phyloP scores from a whole-genome alignment of 2,888 invertebrate genomes.

The Phyto melanocephala region DNA sequence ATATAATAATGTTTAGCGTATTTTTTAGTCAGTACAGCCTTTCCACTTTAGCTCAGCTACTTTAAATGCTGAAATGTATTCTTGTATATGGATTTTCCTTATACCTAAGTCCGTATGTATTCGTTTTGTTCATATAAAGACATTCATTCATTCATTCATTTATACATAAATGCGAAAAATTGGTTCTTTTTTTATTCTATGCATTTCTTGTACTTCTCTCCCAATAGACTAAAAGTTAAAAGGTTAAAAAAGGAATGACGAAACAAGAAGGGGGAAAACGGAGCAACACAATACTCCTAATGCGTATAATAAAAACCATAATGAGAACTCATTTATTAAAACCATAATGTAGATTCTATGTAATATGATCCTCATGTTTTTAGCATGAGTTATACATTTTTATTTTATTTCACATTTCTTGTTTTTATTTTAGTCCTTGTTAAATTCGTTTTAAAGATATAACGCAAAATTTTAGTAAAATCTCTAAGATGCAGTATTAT shows the following conservation, averaged over 20 bases:
- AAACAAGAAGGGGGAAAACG: not conserved
- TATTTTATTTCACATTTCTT: constrained; percentile 25
- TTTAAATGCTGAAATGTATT: not conserved
- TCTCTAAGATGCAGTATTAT: not conserved
- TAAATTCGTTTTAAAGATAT: constrained; percentile 5
- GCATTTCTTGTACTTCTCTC: constrained; percentile 1
- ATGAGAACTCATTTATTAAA: constrained; percentile 59
- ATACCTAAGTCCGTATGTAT: not conserved
- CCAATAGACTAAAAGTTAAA: constrained; percentile 38
- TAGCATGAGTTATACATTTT: constrained; percentile 29
- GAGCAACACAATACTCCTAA: constrained; percentile 56
- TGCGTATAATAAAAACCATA: constrained; percentile 61
- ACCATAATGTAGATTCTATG: constrained; percentile 62
- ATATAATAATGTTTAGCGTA: not conserved
- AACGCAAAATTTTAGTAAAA: not conserved
- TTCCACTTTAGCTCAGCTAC: not conserved
- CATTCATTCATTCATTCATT: constrained; percentile 37
- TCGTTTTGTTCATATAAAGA: constrained; percentile 9
- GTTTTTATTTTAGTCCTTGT: not conserved
- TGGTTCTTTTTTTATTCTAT: constrained; percentile 27
- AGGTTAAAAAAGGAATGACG: constrained; percentile 43
- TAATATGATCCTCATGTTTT: constrained; percentile 60
- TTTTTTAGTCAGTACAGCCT: not conserved
- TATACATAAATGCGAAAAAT: constrained; percentile 49
- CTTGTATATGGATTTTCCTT: constrained; percentile 6